phyloP scores from a whole-genome alignment of 2,113 vertebrate genomes.

The Vidua chalybeata region DNA sequence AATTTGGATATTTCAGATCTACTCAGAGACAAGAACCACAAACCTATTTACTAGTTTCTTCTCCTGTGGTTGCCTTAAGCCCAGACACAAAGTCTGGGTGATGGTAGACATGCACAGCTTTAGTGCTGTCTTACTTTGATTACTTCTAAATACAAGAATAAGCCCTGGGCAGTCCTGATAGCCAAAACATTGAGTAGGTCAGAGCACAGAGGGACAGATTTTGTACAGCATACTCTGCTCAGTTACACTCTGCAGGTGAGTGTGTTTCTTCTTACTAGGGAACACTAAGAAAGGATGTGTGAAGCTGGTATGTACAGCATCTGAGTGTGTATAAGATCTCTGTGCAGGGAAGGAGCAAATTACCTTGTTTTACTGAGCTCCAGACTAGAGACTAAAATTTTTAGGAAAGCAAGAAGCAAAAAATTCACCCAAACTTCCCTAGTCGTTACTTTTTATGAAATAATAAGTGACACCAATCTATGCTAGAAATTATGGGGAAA shows the following conservation, averaged over 20 bases:
- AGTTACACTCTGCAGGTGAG: neutral
- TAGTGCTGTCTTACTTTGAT: neutral
- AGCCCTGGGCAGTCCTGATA: neutral
- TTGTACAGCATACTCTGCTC: neutral
- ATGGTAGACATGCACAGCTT: neutral
- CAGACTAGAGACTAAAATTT: neutral
- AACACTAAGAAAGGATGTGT: fast-evolving
- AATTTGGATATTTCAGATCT: neutral
- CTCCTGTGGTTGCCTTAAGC: neutral
- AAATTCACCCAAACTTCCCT: neutral
- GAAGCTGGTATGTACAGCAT: neutral
- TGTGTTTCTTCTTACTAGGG: neutral
- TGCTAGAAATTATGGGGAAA: neutral
- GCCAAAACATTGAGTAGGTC: neutral
- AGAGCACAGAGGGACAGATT: neutral
- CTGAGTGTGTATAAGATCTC: neutral
- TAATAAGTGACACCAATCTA: neutral
- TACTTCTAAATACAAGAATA: neutral
- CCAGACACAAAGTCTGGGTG: neutral
- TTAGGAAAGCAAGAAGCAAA: neutral
- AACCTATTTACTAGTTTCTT: neutral
- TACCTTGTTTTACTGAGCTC: neutral
- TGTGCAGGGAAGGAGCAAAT: neutral
- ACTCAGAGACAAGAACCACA: neutral
- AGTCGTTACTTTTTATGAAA: neutral